These are phyloP conservation scores for Vannuccia rotundouncinata DNA, from an alignment of 2,888 invertebrate species.

Conservation along the genomic window DNA sequence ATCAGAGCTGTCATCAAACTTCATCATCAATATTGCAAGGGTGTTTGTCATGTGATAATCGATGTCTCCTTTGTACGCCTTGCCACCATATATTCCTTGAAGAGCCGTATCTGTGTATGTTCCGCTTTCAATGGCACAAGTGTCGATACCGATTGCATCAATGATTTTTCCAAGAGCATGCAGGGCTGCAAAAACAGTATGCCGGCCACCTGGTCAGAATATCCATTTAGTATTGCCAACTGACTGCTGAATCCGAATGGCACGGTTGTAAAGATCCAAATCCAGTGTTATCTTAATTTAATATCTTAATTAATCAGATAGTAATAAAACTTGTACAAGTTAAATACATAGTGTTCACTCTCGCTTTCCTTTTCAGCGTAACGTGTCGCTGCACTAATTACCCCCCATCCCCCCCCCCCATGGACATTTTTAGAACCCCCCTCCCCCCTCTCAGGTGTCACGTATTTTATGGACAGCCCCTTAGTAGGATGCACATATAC, in stretches of 20 bases:
- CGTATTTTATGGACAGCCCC: no score
- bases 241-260: conserved; percentile 6
- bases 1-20: background rate
- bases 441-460: no score
- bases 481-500: no score
- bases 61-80: conserved; percentile 40
- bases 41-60: conserved; percentile 34
- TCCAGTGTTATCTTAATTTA: background rate
- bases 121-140: conserved; percentile 39
- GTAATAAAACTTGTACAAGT: no score
- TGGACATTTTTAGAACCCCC: no score
- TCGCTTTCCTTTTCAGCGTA: no score
- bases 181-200: conserved; percentile 40
- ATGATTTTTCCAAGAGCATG: conserved; percentile 40
- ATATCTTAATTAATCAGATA: no score
- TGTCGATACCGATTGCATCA: conserved; percentile 38
- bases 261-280: background rate
- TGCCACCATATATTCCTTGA: conserved; percentile 37
- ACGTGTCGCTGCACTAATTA: no score
- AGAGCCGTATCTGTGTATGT: conserved; percentile 39
- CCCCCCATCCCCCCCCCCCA: no score
- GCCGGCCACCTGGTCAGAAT: conserved; percentile 30
- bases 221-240: conserved; percentile 38
- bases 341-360: no score
- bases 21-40: background rate